These are phyloP conservation scores for Drosophila miranda DNA, from an alignment of 1,140 invertebrate species.

Conservation along the genomic window DNA sequence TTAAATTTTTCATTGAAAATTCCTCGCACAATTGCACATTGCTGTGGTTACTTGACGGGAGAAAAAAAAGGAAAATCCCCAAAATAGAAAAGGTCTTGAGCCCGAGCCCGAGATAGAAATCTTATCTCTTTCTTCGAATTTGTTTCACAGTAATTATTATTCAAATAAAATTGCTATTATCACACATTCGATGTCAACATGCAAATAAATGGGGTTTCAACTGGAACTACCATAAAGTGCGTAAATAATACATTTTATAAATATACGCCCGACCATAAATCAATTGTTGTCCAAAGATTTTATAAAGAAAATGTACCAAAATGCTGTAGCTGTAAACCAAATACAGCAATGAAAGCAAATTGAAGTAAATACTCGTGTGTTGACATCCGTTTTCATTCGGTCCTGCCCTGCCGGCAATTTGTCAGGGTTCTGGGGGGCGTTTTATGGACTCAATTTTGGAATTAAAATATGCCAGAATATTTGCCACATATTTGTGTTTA, in stretches of 20 bases:
- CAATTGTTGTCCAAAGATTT: slow-evolving; percentile 29
- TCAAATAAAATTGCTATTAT: slow-evolving; percentile 14
- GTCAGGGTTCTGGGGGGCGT: slow-evolving; percentile 2
- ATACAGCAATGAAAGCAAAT: slow-evolving; percentile 21
- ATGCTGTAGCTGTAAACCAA: slow-evolving; percentile 3
- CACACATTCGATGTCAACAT: slow-evolving; percentile 1
- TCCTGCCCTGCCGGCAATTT: slow-evolving; percentile 13
- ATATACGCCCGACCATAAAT: slow-evolving; percentile 29
- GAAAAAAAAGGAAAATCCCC: slow-evolving; percentile 1
- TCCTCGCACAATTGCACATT: slow-evolving; percentile 53
- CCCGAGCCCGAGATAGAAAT: neutral
- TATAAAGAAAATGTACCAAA: slow-evolving; percentile 42
- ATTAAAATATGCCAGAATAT: slow-evolving; percentile 2
- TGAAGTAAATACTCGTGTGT: slow-evolving; percentile 14
- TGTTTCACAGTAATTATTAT: slow-evolving; percentile 1
- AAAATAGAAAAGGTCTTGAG: slow-evolving; percentile 11
- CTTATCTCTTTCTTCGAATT: too few relatives aligned
- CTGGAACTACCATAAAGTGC: neutral
- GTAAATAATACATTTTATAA: slow-evolving; percentile 23
- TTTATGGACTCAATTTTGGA: slow-evolving; percentile 18
- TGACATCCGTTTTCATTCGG: slow-evolving; percentile 18
- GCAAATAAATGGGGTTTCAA: slow-evolving; percentile 3
- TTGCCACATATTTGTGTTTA: neutral
- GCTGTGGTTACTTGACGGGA: slow-evolving; percentile 8
- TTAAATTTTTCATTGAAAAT: slow-evolving; percentile 68